Evolutionary conservation across 2,888 invertebrate genomes (phyloP).

Genomic region (Agapostemon virescens): DNA sequence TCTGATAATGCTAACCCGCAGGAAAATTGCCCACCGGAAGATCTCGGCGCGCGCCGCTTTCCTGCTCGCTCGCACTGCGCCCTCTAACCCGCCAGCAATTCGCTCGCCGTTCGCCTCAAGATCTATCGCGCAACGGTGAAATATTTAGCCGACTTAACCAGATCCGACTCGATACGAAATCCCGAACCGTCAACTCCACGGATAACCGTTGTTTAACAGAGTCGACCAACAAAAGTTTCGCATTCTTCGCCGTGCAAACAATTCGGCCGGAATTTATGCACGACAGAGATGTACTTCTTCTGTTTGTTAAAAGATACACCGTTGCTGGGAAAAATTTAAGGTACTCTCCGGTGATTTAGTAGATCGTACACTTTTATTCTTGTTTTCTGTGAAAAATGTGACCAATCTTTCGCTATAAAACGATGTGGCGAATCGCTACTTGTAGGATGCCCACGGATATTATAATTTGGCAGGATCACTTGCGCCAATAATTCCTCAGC

Average conservation of each 20-base stretch:
- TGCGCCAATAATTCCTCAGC: too few species aligned
- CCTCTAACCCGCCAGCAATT: constrained; percentile 23
- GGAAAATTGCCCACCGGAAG: constrained; percentile 65
- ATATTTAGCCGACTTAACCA: constrained; percentile 18
- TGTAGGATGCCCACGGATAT: too few species aligned
- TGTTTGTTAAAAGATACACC: neutral
- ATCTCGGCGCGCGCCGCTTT: constrained; percentile 49
- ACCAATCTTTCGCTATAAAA: too few species aligned
- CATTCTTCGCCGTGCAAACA: neutral
- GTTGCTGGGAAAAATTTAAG: neutral
- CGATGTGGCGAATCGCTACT: too few species aligned
- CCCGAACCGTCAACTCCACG: neutral
- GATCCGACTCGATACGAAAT: constrained; percentile 22
- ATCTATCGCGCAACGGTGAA: constrained; percentile 21
- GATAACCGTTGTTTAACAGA: constrained; percentile 5
- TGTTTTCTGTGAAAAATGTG: too few species aligned
- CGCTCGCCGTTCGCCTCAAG: neutral
- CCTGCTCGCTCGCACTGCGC: constrained; percentile 24
- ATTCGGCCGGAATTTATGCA: neutral
- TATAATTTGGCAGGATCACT: too few species aligned
- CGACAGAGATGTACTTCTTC: neutral
- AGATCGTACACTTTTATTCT: neutral
- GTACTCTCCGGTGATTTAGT: neutral
- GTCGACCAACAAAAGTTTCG: neutral
- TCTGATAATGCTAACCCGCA: constrained; percentile 62